Conservation (phyloP, 1,140 invertebrate genomes). For the Drosophila aff. region DNA sequence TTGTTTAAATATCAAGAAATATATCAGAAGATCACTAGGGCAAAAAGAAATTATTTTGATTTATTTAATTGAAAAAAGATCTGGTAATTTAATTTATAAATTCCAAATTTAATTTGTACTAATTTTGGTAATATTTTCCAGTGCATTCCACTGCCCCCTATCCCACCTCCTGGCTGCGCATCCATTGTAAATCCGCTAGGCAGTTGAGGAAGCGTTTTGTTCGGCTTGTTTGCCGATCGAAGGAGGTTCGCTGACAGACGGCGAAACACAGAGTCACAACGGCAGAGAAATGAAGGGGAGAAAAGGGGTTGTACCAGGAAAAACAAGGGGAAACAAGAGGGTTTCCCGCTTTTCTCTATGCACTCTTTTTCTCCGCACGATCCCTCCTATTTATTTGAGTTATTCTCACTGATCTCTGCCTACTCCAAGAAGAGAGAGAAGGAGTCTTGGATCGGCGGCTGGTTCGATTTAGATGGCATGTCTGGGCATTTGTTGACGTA, state of each 20-base stretch:
- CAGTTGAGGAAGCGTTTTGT: slow-evolving; percentile 81
- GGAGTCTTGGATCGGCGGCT: slow-evolving; percentile 21
- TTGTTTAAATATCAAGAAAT: neutral
- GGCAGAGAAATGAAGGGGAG: neutral
- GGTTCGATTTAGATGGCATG: slow-evolving; percentile 58
- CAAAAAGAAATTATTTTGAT: no score
- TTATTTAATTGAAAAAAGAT: neutral
- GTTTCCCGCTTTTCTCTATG: slow-evolving; percentile 30
- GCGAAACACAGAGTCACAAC: slow-evolving; percentile 6
- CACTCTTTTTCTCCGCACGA: slow-evolving; percentile 26
- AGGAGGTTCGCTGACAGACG: slow-evolving; percentile 58
- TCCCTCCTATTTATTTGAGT: slow-evolving; percentile 76
- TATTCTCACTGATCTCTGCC: slow-evolving; percentile 64
- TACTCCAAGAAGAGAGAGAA: slow-evolving; percentile 6
- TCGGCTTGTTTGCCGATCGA: slow-evolving; percentile 78
- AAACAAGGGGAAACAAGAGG: slow-evolving; percentile 8
- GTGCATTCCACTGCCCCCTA: slow-evolving; percentile 7
- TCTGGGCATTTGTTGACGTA: slow-evolving; percentile 71
- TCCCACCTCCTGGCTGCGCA: slow-evolving; percentile 36
- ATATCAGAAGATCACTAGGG: neutral
- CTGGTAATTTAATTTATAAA: neutral
- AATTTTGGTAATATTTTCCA: neutral
- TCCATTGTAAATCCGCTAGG: slow-evolving; percentile 77
- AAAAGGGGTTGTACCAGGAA: neutral
- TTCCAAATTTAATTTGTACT: rapidly evolving